phyloP scores from a whole-genome alignment of 2,797 vertebrate genomes.

The Borostomias antarcticus region DNA sequence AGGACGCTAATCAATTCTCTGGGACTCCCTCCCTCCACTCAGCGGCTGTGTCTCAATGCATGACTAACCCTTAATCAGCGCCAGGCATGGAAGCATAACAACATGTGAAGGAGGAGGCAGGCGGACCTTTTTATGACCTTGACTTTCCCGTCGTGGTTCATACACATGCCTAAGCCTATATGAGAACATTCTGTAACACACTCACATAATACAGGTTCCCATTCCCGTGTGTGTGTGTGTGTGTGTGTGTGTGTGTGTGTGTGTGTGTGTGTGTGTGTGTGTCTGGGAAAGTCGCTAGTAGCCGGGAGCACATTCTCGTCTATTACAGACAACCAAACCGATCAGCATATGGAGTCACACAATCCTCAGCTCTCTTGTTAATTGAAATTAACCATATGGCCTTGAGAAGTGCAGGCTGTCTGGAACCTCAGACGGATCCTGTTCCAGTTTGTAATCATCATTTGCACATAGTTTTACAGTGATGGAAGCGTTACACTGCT shows the following conservation, averaged over 20 bases:
- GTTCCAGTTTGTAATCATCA: slow-evolving; percentile 13
- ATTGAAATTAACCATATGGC: slow-evolving; percentile 13
- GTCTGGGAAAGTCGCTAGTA: slow-evolving; percentile 6
- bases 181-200: background rate
- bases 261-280: slow-evolving; percentile 14
- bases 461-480: background rate
- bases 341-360: slow-evolving; percentile 14
- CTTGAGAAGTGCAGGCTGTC: background rate
- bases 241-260: background rate
- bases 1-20: no score
- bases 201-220: background rate
- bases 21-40: no score
- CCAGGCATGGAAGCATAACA: background rate
- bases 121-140: background rate
- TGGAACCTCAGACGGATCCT: slow-evolving; percentile 1
- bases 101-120: background rate
- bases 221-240: background rate
- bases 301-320: slow-evolving; percentile 18
- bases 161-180: background rate
- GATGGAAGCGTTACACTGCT: slow-evolving; percentile 1
- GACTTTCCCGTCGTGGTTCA: slow-evolving; percentile 9
- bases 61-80: background rate
- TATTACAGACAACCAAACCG: no score
- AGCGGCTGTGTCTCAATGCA: background rate
- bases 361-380: slow-evolving; percentile 5